Conservation (phyloP, 1,140 invertebrate genomes). For the Daktulosphaira vitifoliae region DNA sequence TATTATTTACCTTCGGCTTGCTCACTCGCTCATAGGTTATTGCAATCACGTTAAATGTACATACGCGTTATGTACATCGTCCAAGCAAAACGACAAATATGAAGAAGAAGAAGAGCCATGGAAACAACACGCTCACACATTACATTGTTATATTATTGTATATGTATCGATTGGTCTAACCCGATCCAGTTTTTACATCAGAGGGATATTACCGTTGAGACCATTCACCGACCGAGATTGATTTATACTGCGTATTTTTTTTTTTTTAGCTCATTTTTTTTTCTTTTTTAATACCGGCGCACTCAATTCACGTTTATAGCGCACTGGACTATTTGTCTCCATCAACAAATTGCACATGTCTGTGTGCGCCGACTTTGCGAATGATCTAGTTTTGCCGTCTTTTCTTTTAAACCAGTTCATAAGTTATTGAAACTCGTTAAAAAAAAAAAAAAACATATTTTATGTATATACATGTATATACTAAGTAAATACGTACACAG, state of each 20-base stretch:
- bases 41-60: conserved; percentile 23
- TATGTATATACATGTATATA: too few species aligned
- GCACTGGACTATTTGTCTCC: conserved; percentile 26
- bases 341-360: conserved; percentile 31
- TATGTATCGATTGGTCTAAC: background rate
- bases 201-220: conserved; percentile 26
- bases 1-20: background rate
- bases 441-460: background rate
- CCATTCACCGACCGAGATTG: conserved; percentile 22
- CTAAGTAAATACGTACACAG: too few species aligned
- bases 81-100: too few species aligned
- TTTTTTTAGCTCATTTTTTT: background rate
- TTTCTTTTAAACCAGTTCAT: conserved; percentile 24
- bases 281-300: background rate
- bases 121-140: background rate
- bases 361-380: conserved; percentile 14
- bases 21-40: background rate
- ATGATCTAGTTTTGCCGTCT: conserved; percentile 31
- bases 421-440: background rate
- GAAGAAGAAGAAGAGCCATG: too few species aligned
- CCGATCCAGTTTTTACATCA: conserved; percentile 19
- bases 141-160: background rate
- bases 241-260: conserved; percentile 23
- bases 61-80: too few species aligned
- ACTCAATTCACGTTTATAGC: background rate